Evolutionary conservation across 2,888 invertebrate species (phyloP).

Genomic region (Drosophila bunnanda): DNA sequence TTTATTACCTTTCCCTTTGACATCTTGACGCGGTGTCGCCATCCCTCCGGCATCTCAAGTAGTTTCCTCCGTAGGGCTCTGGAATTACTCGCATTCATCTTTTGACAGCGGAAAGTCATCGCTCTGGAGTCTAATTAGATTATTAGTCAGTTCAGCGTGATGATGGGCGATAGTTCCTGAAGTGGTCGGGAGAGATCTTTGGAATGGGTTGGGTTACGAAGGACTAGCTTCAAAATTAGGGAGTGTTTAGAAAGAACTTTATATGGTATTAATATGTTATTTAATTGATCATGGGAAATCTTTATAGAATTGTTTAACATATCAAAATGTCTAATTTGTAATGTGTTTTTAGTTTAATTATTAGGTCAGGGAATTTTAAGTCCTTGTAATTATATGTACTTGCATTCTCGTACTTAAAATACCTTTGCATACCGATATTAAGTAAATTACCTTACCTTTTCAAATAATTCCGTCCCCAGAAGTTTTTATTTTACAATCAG

Average conservation of each 20-base stretch:
- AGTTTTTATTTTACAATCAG: not conserved
- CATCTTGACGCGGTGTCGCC: conserved; percentile 80
- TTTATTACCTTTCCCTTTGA: conserved; percentile 82
- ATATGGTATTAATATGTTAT: not conserved
- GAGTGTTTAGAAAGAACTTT: not conserved
- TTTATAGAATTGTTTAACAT: not conserved
- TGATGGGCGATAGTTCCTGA: conserved; percentile 32
- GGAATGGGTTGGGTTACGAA: not conserved
- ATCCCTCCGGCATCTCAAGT: conserved; percentile 40
- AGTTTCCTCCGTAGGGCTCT: conserved; percentile 40
- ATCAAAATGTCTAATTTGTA: not conserved
- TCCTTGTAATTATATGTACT: not conserved
- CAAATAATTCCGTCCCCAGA: too few relatives aligned
- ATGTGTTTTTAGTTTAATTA: not conserved
- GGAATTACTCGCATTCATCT: conserved; percentile 65
- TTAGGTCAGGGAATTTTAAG: not conserved
- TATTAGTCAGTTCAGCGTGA: conserved; percentile 77
- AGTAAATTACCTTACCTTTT: too few relatives aligned
- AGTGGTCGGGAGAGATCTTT: not conserved
- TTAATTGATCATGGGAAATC: not conserved
- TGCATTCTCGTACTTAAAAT: too few relatives aligned
- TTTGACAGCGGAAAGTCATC: conserved; percentile 82
- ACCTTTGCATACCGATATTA: too few relatives aligned
- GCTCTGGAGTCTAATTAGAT: conserved; percentile 81
- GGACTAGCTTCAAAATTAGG: not conserved